Percentiles rank a stretch among this genome's conserved stretches.
These are phyloP conservation scores for Paralichthys olivaceus DNA, from an alignment of 2,113 vertebrate genomes.

Conservation along the genomic window DNA sequence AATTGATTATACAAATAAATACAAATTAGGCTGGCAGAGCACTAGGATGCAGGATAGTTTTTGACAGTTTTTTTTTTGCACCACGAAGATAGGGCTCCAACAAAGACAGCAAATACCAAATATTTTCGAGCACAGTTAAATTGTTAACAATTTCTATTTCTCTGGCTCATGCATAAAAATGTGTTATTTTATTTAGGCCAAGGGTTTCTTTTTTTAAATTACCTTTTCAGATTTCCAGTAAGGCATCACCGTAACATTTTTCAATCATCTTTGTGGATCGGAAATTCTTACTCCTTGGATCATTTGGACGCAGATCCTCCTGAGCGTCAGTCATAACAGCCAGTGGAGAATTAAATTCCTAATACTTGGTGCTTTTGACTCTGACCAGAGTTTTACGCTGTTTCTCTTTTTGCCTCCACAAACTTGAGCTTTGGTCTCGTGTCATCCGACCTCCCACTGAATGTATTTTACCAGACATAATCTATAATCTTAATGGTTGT, in stretches of 20 bases:
- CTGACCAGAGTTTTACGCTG: slow-evolving; percentile 25
- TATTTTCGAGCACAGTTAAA: slow-evolving; percentile 37
- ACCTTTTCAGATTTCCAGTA: slow-evolving; percentile 18
- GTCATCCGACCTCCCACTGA: slow-evolving; percentile 62
- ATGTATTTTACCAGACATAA: slow-evolving; percentile 70
- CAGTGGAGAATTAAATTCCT: slow-evolving; percentile 36
- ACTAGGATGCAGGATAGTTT: background rate
- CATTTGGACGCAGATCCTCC: slow-evolving; percentile 1
- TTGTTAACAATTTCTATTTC: background rate
- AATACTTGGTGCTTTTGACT: slow-evolving; percentile 24
- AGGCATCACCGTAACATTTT: background rate
- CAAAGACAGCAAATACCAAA: slow-evolving; percentile 53
- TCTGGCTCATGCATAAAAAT: background rate
- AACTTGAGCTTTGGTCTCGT: slow-evolving; percentile 49
- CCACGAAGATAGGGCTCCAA: slow-evolving; percentile 18
- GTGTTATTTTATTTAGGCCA: background rate
- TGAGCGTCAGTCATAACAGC: slow-evolving; percentile 27
- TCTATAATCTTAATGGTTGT: slow-evolving; percentile 56
- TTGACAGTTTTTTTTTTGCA: background rate
- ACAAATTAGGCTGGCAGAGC: background rate
- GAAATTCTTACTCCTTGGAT: background rate
- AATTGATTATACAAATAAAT: background rate
- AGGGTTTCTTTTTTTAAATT: background rate
- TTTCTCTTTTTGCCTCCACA: slow-evolving; percentile 49
- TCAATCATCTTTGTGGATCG: background rate